A percentile compares a stretch with the other conserved stretches of the same genome.
These are phyloP conservation scores for Bovichtus diacanthus DNA, from an alignment of 2,797 vertebrate species.

Conservation along the genomic window DNA sequence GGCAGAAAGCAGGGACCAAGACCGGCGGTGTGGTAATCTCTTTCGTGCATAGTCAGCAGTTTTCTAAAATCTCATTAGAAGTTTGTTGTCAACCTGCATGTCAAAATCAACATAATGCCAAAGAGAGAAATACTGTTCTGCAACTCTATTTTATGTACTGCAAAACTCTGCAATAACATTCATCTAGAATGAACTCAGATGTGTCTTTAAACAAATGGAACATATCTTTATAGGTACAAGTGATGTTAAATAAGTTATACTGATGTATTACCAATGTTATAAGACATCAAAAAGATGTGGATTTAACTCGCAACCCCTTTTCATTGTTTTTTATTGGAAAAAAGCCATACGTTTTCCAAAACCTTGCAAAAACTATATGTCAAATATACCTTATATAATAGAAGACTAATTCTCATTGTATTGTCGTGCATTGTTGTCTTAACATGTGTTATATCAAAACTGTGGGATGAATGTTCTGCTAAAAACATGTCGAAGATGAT, in stretches of 20 bases:
- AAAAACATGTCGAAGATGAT: not conserved
- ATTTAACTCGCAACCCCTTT: not conserved
- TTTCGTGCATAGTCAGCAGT: constrained; percentile 65
- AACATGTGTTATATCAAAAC: not conserved
- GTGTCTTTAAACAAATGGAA: not conserved
- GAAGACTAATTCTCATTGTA: not conserved
- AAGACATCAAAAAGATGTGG: not conserved
- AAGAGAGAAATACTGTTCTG: constrained; percentile 14
- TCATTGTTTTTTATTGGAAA: not conserved
- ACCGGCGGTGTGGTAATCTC: constrained; percentile 66
- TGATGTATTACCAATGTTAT: not conserved
- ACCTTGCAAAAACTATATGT: not conserved
- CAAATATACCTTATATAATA: not conserved
- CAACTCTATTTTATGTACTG: constrained; percentile 9
- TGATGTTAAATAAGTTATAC: not conserved
- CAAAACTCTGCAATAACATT: constrained; percentile 18
- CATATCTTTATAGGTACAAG: not conserved
- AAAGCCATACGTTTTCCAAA: not conserved
- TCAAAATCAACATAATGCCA: constrained; percentile 45
- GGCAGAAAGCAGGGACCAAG: constrained; percentile 48
- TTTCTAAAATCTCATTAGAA: constrained; percentile 74
- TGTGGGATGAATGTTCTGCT: not conserved
- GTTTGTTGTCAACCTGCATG: constrained; percentile 51
- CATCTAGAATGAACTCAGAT: not conserved
- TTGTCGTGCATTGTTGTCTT: not conserved